Evolutionary conservation across 2,797 vertebrate genomes (phyloP).

Genomic region (Thaleichthys pacificus): DNA sequence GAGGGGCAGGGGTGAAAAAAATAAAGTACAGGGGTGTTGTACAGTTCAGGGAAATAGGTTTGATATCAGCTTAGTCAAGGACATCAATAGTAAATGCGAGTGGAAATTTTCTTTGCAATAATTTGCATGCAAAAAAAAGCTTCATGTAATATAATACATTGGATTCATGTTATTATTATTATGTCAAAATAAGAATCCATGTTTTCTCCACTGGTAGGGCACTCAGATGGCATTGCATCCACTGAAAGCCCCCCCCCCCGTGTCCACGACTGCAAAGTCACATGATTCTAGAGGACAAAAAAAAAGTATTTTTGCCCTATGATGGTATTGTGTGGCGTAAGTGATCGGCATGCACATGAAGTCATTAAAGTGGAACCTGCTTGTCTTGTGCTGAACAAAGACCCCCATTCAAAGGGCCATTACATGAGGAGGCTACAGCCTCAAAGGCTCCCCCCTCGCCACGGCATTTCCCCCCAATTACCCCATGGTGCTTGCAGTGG

Average conservation of each 20-base stretch:
- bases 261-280: conserved; percentile 15
- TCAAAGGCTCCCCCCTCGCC: conserved; percentile 63
- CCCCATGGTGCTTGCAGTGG: conserved; percentile 52
- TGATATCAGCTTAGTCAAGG: too few species aligned
- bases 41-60: too few species aligned
- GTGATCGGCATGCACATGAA: conserved; percentile 70
- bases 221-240: too few species aligned
- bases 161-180: not conserved
- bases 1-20: not conserved
- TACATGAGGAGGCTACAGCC: conserved; percentile 69
- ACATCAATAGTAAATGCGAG: too few species aligned
- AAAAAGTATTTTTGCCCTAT: conserved; percentile 40
- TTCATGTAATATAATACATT: too few species aligned
- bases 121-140: too few species aligned
- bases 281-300: conserved; percentile 35
- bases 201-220: too few species aligned
- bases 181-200: not conserved
- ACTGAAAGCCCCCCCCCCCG: too few species aligned
- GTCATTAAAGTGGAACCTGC: conserved; percentile 75
- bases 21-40: too few species aligned
- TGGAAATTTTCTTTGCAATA: too few species aligned
- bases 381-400: conserved; percentile 72
- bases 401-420: conserved; percentile 65
- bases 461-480: conserved; percentile 73
- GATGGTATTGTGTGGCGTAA: conserved; percentile 60